phyloP scores from a whole-genome alignment of 2,113 vertebrate genomes.

The Brachypteracias leptosomus region DNA sequence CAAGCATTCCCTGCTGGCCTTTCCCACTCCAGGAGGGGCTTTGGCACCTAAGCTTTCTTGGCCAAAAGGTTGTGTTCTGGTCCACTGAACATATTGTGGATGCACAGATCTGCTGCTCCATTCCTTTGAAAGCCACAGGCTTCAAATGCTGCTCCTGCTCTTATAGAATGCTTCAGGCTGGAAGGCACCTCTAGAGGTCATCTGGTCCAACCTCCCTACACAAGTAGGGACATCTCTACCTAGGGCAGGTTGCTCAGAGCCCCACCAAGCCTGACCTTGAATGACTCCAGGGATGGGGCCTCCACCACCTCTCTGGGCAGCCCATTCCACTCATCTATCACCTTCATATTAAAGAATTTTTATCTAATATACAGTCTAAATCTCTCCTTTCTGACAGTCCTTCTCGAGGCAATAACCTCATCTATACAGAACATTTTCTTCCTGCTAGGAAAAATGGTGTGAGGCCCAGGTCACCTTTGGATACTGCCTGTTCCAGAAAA shows the following conservation, averaged over 20 bases:
- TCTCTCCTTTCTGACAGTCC: neutral
- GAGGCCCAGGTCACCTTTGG: neutral
- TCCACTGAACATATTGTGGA: neutral
- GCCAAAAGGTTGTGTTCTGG: neutral
- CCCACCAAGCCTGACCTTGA: too few relatives aligned
- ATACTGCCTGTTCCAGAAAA: neutral
- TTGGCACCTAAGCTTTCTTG: accelerated
- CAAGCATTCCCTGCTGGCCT: neutral
- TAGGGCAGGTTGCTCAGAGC: too few relatives aligned
- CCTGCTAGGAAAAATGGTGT: neutral
- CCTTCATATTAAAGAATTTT: too few relatives aligned
- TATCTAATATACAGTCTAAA: too few relatives aligned
- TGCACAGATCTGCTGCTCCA: accelerated
- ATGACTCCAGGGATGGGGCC: too few relatives aligned
- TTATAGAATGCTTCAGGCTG: too few relatives aligned
- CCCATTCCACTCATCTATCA: too few relatives aligned
- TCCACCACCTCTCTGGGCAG: too few relatives aligned
- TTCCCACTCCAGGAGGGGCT: neutral
- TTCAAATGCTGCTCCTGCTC: neutral
- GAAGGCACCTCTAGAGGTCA: too few relatives aligned
- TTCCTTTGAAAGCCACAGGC: neutral
- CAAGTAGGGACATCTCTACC: too few relatives aligned
- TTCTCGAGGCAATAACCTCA: neutral
- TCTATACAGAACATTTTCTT: neutral
- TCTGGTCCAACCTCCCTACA: too few relatives aligned